Base-by-base conservation (phyloP, 2,888 invertebrate species). In the Amiota mariae region DNA sequence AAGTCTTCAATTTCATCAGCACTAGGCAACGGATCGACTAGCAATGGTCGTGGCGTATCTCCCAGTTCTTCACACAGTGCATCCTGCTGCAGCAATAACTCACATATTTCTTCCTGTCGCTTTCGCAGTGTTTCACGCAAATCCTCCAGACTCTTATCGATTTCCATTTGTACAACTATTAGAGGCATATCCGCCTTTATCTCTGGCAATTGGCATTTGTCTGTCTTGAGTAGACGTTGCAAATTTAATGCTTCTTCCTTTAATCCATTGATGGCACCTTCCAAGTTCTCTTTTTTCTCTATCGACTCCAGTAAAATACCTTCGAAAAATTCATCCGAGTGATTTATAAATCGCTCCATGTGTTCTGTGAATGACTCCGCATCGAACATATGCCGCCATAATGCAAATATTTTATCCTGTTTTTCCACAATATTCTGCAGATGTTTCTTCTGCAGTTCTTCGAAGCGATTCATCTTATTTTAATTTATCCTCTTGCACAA, bases 261-360 rank as follows among this genome's bases (percentile, higher is more conserved):
- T 1, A 90, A 75, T 3, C 81, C 85, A 12, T 71, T 91, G 49
- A 95, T 93, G 79, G 92, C 91, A 13, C 88, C 88, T 56, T 92
- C 88, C 81, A 94, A 91, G 1, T 82, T 87, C 46, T 91, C 90
- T 13, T 92, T 90, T 73, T 92, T 92, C 51, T 91, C 90, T 57
- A 91, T 88, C 0, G 94, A 92, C 83, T 95, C 94, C 0, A 88
- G 87, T 13, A 93, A 89, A 78, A 94, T 92, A 78, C 94, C 94
- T 1, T 90, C 88, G 77, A 93, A 93, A 2, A 93, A 89, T 11
- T 91, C 91, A 79, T 92, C 90, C 36, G 92, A 91, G 74, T 89
- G 89, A 12, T 85, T 85, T 1, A 81, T 77, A 4, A 90, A 79
- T 54, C 86, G 87, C 1, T 73, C 73, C 24, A 88, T 78, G 63